Evolutionary conservation across 2,113 vertebrate species (phyloP), one percentile per base, ranked within the genome.

Genomic region (Cynocephalus volans): DNA sequence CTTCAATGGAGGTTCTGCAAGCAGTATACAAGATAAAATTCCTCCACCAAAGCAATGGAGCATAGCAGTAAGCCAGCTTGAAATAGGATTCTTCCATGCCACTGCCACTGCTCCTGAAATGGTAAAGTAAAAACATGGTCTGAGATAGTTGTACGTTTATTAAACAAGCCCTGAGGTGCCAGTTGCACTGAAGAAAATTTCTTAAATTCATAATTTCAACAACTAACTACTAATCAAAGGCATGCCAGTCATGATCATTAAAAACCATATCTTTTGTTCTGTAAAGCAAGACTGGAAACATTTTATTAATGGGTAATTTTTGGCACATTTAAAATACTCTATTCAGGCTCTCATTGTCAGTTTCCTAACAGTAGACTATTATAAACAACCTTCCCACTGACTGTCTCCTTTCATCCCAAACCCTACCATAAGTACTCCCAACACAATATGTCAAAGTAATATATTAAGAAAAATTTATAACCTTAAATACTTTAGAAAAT

Each of bases 31-130:
- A 1, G 99, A 99, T 94, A 99, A 99, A 97, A 99, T 98, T 1
- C 99, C 99, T 56, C 99, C 99, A 14, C 99, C 99, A 73, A 99
- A 99, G 96, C 99, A 99, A 97, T 98, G 98, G 24, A 99, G 99
- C 99, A 99, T 99, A 92, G 99, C 99, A 98, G 99, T 99, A 98
- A 99, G 99, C 99, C 99, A 99, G 98, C 99, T 99, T 52, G 99
- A 99, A 56, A 99, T 0, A 6, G 99, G 99, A 95, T 99, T 99
- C 92, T 84, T 98, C 82, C 98, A 93, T 2, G 99, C 99, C 23
- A 99, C 98, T 65, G 98, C 98, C 13, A 98, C 95, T 52, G 98
- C 99, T 97, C 99, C 99, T 99, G 98, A 83, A 99, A 98, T 65
- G 72, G 69, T 21, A 97, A 77, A 98, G 33, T 64, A 83, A 90